Evolutionary conservation across 2,888 invertebrate species (phyloP).

Genomic region (Platerodrilus igneus): DNA sequence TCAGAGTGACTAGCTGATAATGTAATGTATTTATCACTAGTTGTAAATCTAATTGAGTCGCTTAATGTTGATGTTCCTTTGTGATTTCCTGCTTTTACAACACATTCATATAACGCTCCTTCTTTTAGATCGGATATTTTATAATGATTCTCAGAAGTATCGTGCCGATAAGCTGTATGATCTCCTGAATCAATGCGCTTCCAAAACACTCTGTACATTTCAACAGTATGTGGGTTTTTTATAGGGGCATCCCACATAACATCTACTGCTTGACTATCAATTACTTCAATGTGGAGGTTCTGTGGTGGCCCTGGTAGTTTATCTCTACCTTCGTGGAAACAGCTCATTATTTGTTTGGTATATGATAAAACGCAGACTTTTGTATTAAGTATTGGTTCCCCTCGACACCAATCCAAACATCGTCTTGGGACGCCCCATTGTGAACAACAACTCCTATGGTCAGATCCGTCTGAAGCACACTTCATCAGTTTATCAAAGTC

Average conservation of each 20-base stretch:
- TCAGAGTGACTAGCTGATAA: constrained; percentile 60
- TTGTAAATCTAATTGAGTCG: constrained; percentile 67
- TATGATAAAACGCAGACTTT: constrained; percentile 67
- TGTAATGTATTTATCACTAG: constrained; percentile 68
- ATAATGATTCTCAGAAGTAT: constrained; percentile 68
- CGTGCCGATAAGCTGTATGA: constrained; percentile 60
- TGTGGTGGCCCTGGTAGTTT: constrained; percentile 77
- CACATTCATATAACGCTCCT: constrained; percentile 71
- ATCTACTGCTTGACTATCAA: constrained; percentile 56
- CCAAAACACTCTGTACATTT: constrained; percentile 81
- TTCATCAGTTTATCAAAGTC: constrained; percentile 84
- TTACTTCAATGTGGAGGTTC: constrained; percentile 55
- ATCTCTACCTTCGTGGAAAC: constrained; percentile 75
- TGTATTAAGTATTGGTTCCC: constrained; percentile 63
- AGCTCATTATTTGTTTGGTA: constrained; percentile 69
- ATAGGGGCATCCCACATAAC: constrained; percentile 72
- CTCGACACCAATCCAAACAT: constrained; percentile 81
- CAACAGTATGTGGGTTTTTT: constrained; percentile 78
- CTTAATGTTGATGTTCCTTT: constrained; percentile 71
- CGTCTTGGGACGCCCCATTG: constrained; percentile 73
- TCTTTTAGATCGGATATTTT: constrained; percentile 67
- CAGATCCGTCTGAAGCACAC: constrained; percentile 77
- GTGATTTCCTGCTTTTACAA: constrained; percentile 77
- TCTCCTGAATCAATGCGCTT: constrained; percentile 56
- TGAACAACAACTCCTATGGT: constrained; percentile 80